Conservation (phyloP, 2,113 vertebrate genomes). For the Solea solea region DNA sequence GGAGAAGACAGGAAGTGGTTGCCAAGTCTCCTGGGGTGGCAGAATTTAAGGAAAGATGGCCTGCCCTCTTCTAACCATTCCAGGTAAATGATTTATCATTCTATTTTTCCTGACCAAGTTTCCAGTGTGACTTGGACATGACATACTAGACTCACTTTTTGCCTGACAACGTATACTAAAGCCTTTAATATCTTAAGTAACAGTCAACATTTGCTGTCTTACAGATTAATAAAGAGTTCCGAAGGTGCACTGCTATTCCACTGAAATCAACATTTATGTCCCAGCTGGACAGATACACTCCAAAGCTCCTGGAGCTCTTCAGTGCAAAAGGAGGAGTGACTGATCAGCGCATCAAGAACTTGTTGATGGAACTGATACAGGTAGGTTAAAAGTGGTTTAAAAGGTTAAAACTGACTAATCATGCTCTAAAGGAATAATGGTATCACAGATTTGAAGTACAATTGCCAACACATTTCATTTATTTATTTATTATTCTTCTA, state of each 20-base stretch:
- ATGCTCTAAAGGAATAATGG: background rate
- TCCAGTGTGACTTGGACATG: background rate
- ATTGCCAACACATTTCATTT: background rate
- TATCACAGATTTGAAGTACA: background rate
- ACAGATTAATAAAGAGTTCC: slow-evolving; percentile 5
- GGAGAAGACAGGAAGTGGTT: background rate
- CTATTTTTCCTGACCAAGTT: background rate
- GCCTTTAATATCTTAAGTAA: too few species aligned
- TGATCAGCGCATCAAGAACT: slow-evolving; percentile 24
- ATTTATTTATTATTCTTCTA: background rate
- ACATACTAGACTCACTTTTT: background rate
- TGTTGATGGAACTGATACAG: slow-evolving; percentile 26
- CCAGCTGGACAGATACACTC: slow-evolving; percentile 28
- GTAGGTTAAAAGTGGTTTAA: slow-evolving; percentile 5
- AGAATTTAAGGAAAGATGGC: background rate
- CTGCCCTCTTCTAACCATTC: background rate
- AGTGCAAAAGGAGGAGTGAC: slow-evolving; percentile 27
- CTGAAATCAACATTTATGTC: slow-evolving; percentile 27
- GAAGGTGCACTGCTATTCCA: slow-evolving; percentile 20
- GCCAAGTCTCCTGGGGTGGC: background rate
- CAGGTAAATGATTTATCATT: background rate
- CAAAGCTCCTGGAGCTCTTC: slow-evolving; percentile 34
- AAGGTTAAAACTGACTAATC: background rate
- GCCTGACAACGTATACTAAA: too few species aligned
- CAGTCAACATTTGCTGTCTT: too few species aligned